phyloP scores from a whole-genome alignment of 1,140 invertebrate genomes.

The Aphidius gifuensis region DNA sequence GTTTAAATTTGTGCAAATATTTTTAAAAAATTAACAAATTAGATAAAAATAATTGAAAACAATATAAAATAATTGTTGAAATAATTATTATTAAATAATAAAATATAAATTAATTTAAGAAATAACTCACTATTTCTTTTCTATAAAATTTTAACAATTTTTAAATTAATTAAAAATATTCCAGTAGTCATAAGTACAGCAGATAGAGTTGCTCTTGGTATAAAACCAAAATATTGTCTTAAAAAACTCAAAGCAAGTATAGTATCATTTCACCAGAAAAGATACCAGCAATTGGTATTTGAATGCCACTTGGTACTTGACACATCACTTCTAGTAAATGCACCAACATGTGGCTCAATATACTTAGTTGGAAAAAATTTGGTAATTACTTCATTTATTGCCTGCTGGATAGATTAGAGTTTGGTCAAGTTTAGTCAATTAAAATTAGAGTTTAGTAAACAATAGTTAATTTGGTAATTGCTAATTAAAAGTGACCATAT shows the following conservation, averaged over 20 bases:
- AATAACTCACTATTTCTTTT: conserved; percentile 59
- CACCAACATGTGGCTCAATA: too few species aligned
- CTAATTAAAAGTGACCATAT: too few species aligned
- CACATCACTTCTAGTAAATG: conserved; percentile 72
- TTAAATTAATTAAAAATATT: conserved; percentile 65
- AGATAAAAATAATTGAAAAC: too few species aligned
- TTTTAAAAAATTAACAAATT: conserved; percentile 7
- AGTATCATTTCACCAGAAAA: conserved; percentile 62
- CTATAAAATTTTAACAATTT: conserved; percentile 63
- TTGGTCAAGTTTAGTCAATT: too few species aligned
- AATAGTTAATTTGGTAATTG: too few species aligned
- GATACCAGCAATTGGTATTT: conserved; percentile 70
- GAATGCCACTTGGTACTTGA: conserved; percentile 72
- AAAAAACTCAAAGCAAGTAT: conserved; percentile 62
- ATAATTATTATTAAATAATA: too few species aligned
- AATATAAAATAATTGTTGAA: too few species aligned
- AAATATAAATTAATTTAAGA: too few species aligned
- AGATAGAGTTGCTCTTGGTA: conserved; percentile 65
- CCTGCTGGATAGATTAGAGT: too few species aligned
- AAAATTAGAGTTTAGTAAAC: too few species aligned
- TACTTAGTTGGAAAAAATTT: too few species aligned
- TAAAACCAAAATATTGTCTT: conserved; percentile 69
- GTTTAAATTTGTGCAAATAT: neutral
- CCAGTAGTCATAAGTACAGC: conserved; percentile 71
- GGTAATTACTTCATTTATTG: too few species aligned